Percentiles rank a stretch among this genome's conserved stretches.
Conservation (phyloP, 2,797 vertebrate genomes). For the Anguilla marmorata region DNA sequence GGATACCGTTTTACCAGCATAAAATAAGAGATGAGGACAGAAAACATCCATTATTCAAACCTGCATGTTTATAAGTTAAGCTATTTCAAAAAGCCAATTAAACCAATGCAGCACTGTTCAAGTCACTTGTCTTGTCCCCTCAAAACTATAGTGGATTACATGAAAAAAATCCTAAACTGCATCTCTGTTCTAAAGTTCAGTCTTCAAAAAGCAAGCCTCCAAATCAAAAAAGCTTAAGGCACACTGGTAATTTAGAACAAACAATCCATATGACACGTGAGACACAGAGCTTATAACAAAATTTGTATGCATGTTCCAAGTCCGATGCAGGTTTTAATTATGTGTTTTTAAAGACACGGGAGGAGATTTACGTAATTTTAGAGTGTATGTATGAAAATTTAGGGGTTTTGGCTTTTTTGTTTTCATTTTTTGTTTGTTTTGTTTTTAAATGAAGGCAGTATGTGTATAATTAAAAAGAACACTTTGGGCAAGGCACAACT, state of each 20-base stretch:
- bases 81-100: slow-evolving; percentile 41
- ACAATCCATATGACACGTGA: slow-evolving; percentile 50
- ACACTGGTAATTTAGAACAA: slow-evolving; percentile 49
- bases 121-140: slow-evolving; percentile 46
- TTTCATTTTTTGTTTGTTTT: slow-evolving; percentile 62
- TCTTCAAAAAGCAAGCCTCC: slow-evolving; percentile 43
- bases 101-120: slow-evolving; percentile 50
- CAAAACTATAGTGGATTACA: slow-evolving; percentile 25
- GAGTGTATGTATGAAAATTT: slow-evolving; percentile 62
- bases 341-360: slow-evolving; percentile 53
- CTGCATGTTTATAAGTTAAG: slow-evolving; percentile 47
- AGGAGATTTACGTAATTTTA: slow-evolving; percentile 63
- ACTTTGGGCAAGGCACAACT: slow-evolving; percentile 59
- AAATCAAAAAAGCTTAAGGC: slow-evolving; percentile 45
- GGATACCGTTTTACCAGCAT: slow-evolving; percentile 64
- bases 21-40: slow-evolving; percentile 60
- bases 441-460: slow-evolving; percentile 58
- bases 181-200: slow-evolving; percentile 39
- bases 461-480: slow-evolving; percentile 67
- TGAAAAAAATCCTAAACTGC: slow-evolving; percentile 10
- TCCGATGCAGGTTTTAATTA: slow-evolving; percentile 59
- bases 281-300: slow-evolving; percentile 56
- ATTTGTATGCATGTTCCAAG: slow-evolving; percentile 55
- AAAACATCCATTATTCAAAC: slow-evolving; percentile 68
- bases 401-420: slow-evolving; percentile 59